These are phyloP conservation scores for Pseudorhombus dupliciocellatus DNA, from an alignment of 2,113 vertebrate species.

Conservation along the genomic window DNA sequence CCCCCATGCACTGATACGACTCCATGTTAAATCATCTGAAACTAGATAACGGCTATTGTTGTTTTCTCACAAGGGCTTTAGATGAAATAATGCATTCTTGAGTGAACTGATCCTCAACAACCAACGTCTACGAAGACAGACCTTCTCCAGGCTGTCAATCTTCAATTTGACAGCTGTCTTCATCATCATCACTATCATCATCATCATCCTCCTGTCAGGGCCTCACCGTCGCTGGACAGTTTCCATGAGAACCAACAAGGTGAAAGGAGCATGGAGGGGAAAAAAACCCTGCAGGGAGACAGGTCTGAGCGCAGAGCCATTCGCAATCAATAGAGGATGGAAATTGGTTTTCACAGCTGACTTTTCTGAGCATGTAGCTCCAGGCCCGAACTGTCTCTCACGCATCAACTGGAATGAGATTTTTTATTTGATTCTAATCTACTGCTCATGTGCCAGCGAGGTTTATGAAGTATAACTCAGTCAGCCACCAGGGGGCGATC, in stretches of 20 bases:
- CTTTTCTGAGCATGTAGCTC: background rate
- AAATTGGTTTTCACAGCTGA: constrained; percentile 33
- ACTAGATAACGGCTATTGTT: background rate
- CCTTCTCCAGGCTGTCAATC: background rate
- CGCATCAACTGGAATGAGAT: background rate
- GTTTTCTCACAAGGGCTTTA: background rate
- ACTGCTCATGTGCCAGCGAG: too few relatives aligned
- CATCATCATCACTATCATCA: background rate
- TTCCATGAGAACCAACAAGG: constrained; percentile 32
- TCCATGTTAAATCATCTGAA: too few relatives aligned
- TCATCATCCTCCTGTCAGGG: constrained; percentile 1
- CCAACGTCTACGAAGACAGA: background rate
- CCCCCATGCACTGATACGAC: too few relatives aligned
- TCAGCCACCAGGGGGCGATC: too few relatives aligned
- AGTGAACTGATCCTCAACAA: background rate
- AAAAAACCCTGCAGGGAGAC: constrained; percentile 9
- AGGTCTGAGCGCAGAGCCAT: constrained; percentile 12
- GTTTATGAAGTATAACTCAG: too few relatives aligned
- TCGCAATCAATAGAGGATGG: background rate
- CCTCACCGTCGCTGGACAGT: constrained; percentile 20
- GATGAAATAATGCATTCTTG: background rate
- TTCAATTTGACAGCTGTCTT: background rate
- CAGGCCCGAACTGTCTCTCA: background rate
- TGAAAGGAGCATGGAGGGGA: constrained; percentile 12
- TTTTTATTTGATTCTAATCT: background rate